Evolutionary conservation across 2,113 vertebrate genomes (phyloP).

Genomic region (Oreocharis arfaki): DNA sequence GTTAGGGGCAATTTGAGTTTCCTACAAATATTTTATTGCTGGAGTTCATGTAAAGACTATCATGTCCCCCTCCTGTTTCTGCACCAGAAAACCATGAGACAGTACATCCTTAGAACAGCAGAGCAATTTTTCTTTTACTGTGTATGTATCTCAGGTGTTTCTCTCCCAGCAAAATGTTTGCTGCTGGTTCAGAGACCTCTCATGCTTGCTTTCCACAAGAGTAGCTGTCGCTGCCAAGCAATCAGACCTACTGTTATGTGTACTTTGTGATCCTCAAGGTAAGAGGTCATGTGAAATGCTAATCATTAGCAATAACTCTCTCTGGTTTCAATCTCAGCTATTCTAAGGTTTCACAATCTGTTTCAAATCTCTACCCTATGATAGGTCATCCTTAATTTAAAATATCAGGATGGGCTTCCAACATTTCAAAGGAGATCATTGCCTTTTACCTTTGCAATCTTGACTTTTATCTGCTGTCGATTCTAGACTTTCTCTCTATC

Average conservation of each 20-base stretch:
- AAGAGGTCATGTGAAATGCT: background rate
- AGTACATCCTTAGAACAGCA: background rate
- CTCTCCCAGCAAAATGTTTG: background rate
- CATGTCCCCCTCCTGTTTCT: background rate
- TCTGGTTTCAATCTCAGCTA: background rate
- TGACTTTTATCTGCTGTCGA: background rate
- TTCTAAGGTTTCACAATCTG: background rate
- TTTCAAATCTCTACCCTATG: background rate
- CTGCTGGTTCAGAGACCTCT: background rate
- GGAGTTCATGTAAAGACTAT: background rate
- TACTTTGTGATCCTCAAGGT: background rate
- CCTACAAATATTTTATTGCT: background rate
- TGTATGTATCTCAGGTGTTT: background rate
- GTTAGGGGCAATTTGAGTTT: background rate
- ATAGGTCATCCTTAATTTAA: background rate
- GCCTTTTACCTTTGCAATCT: background rate
- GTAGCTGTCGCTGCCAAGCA: background rate
- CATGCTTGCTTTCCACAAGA: background rate
- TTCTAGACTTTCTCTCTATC: background rate
- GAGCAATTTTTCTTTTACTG: background rate
- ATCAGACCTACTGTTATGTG: background rate
- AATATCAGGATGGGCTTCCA: background rate
- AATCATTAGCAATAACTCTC: background rate
- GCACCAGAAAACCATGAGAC: background rate
- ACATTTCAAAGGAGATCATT: background rate